Percentiles rank a stretch among this genome's conserved stretches.
These are phyloP conservation scores for Papilio helenus DNA, from an alignment of 1,140 invertebrate species.

Conservation along the genomic window DNA sequence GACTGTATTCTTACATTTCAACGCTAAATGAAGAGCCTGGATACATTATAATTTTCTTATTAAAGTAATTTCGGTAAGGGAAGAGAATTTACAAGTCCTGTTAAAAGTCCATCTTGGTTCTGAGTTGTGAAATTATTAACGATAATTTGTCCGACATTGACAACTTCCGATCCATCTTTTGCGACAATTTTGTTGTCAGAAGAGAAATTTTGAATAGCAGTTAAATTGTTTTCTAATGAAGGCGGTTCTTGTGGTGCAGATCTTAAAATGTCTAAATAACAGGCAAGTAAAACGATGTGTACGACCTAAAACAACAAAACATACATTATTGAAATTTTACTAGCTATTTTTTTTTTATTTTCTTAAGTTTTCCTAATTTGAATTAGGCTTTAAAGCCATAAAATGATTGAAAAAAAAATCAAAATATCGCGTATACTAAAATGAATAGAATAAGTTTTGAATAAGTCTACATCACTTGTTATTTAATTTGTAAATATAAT, in stretches of 20 bases:
- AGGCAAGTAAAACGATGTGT: neutral
- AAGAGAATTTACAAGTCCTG: constrained; percentile 2
- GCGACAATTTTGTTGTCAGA: neutral
- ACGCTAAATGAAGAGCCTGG: neutral
- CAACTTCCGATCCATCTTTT: neutral
- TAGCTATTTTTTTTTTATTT: too few species aligned
- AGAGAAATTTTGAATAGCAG: neutral
- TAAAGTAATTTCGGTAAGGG: neutral
- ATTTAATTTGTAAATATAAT: too few species aligned
- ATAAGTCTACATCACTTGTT: too few species aligned
- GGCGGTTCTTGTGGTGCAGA: neutral
- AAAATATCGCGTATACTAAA: too few species aligned
- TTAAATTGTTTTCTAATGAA: neutral
- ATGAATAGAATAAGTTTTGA: too few species aligned
- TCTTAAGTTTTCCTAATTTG: too few species aligned
- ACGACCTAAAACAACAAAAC: constrained; percentile 22
- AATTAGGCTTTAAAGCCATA: too few species aligned
- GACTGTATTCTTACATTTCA: neutral
- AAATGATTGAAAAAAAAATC: too few species aligned
- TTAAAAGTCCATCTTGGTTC: neutral
- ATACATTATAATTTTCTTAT: neutral
- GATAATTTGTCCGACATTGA: neutral
- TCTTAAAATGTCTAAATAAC: neutral
- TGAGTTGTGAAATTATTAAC: neutral
- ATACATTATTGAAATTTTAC: neutral